Evolutionary conservation across 2,797 vertebrate genomes (phyloP).

Genomic region (Rhinella marina): DNA sequence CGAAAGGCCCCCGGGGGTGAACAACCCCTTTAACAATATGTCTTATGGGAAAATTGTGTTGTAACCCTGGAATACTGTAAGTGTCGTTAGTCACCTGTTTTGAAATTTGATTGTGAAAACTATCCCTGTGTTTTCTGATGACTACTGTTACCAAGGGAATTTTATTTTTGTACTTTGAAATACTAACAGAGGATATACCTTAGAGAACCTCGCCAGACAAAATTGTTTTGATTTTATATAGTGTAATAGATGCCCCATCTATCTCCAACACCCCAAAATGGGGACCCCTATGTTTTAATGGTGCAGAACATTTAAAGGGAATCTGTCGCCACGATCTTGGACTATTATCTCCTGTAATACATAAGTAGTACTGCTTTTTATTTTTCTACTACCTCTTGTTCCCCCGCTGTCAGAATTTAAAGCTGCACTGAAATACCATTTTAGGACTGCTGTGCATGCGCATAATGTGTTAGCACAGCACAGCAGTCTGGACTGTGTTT

Average conservation of each 20-base stretch:
- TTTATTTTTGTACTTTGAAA: conserved; percentile 23
- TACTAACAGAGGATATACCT: conserved; percentile 65
- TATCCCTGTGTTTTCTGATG: not conserved
- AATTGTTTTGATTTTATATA: not conserved
- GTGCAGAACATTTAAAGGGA: too few relatives aligned
- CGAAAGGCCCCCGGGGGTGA: too few relatives aligned
- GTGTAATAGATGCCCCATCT: not conserved
- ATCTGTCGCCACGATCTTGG: too few relatives aligned
- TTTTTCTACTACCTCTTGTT: too few relatives aligned
- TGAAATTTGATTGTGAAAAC: not conserved
- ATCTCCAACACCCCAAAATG: not conserved
- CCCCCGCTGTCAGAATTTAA: too few relatives aligned
- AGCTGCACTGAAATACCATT: too few relatives aligned
- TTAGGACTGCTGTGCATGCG: too few relatives aligned
- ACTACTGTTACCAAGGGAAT: conserved; percentile 27
- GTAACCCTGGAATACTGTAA: not conserved
- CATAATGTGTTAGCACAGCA: too few relatives aligned
- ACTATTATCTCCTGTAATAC: too few relatives aligned
- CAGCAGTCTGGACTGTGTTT: too few relatives aligned
- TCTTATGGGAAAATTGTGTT: not conserved
- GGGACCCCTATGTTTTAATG: too few relatives aligned
- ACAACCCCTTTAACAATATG: not conserved
- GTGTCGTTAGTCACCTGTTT: not conserved
- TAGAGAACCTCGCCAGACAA: not conserved
- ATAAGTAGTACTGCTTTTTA: too few relatives aligned